phyloP scores from a whole-genome alignment of 2,797 vertebrate genomes.

The Valencia hispanica region DNA sequence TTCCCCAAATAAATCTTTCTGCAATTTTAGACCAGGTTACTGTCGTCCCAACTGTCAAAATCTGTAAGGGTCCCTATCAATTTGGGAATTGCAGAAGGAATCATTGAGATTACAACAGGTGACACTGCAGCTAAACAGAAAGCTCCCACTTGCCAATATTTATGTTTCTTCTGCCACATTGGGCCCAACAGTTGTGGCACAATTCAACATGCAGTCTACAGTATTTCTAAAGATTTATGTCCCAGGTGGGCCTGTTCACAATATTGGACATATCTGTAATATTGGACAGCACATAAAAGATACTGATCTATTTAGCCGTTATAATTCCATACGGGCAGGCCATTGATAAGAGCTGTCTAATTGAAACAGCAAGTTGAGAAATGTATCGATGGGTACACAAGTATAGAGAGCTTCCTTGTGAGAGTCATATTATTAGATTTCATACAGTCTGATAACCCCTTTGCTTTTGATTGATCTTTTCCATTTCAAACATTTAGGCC shows the following conservation, averaged over 20 bases:
- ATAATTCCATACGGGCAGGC: slow-evolving; percentile 58
- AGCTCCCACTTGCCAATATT: slow-evolving; percentile 53
- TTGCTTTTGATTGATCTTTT: slow-evolving; percentile 81
- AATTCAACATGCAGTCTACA: slow-evolving; percentile 34
- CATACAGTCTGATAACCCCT: slow-evolving; percentile 82
- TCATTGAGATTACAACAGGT: slow-evolving; percentile 43
- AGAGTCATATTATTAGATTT: slow-evolving; percentile 82
- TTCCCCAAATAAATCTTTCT: slow-evolving; percentile 32
- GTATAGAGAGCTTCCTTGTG: slow-evolving; percentile 72
- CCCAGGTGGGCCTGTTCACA: slow-evolving; percentile 49
- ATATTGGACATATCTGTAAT: slow-evolving; percentile 65
- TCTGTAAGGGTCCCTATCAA: slow-evolving; percentile 33
- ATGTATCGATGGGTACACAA: slow-evolving; percentile 75
- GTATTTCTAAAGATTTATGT: slow-evolving; percentile 50
- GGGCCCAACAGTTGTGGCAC: slow-evolving; percentile 31
- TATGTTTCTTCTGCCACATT: slow-evolving; percentile 41
- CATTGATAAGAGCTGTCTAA: slow-evolving; percentile 77
- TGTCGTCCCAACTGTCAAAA: slow-evolving; percentile 47
- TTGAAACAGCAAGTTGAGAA: slow-evolving; percentile 80
- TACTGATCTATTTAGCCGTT: slow-evolving; percentile 63
- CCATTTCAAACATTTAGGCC: slow-evolving; percentile 75
- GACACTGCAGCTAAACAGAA: slow-evolving; percentile 41
- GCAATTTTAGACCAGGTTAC: slow-evolving; percentile 30
- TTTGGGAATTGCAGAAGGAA: slow-evolving; percentile 31
- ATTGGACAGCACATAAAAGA: slow-evolving; percentile 63